Base-by-base conservation (phyloP, 2,888 invertebrate genomes). In the Stenodema calcarata region DNA sequence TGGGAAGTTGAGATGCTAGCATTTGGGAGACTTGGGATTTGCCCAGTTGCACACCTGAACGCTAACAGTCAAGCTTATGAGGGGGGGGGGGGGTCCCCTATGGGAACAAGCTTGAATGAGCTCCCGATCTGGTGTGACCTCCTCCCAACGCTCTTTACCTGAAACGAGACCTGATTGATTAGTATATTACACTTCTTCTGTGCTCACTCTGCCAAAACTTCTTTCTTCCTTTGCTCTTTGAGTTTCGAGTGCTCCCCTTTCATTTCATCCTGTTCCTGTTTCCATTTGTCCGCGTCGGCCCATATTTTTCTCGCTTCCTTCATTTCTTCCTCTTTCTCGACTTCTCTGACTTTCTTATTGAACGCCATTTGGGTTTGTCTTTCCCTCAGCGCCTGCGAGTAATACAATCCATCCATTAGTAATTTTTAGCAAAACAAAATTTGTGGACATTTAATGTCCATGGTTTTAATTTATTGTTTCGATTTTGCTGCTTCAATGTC, bases 241-340 rank as follows among this genome's bases (percentile, higher is more conserved):
- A 73, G 27, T 70, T 80, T 86, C 23, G 86, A 78, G 78, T 86
- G 91, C 90, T 42, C 90, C 90, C 87, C 91, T 89, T 87, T 87
- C 87, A 92, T 91, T 88, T 92, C 91, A 3, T 90, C 89, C 62
- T 91, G 89, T 86, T 90, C 89, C 41, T 88, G 89, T 75, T 89
- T 88, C 54, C 90, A 90, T 73, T 91, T 90, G 78, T 90, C 89
- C 0, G 89, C 90, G 88, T 92, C 92, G 87, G 90, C 89, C 54
- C 90, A 90, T 35, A 91, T 89, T 86, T 90, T 90, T 9, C 89
- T 81, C 35, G 89, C 89, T 81, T 89, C 89, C 86, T 87, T 87
- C 35, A 87, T 84, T 82, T 87, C 87, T 83, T 87, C 88, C 69
- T 89, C 89, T 80, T 88, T 83, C 50, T 89, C 89, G 42, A 89